Evolutionary conservation across 1,140 invertebrate species (phyloP).

Genomic region (Drosophila erecta): DNA sequence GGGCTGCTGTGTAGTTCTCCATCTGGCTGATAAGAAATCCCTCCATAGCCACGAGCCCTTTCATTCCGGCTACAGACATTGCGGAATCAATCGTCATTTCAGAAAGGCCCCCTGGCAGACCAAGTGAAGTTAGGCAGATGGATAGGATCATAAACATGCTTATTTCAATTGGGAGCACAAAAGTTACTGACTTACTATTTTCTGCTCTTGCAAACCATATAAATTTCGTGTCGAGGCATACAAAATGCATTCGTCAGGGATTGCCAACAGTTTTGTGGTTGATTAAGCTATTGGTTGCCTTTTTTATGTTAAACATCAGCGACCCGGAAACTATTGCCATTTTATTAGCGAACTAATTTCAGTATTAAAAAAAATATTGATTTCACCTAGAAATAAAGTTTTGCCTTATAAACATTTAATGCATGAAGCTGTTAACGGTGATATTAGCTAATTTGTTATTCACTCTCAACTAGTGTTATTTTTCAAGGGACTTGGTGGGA

Average conservation of each 20-base stretch:
- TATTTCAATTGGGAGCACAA: background rate
- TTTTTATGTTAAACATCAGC: no score
- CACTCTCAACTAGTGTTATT: no score
- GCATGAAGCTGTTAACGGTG: no score
- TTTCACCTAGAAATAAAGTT: no score
- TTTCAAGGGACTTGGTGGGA: no score
- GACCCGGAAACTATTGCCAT: no score
- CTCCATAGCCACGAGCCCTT: conserved; percentile 14
- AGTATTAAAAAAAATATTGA: no score
- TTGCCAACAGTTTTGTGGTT: background rate
- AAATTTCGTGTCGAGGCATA: background rate
- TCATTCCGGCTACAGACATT: conserved; percentile 21
- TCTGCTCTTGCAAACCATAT: background rate
- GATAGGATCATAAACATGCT: background rate
- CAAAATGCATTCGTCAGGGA: conserved; percentile 4
- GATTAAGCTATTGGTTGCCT: no score
- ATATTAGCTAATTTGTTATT: no score
- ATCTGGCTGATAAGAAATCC: conserved; percentile 24
- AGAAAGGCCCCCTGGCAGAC: background rate
- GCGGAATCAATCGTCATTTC: background rate
- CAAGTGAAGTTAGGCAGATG: background rate
- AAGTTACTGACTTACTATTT: background rate
- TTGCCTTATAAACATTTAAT: no score
- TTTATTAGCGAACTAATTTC: no score
- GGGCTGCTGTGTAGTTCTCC: conserved; percentile 1